Conservation (phyloP, 2,113 vertebrate genomes). For the Heliornis fulica region DNA sequence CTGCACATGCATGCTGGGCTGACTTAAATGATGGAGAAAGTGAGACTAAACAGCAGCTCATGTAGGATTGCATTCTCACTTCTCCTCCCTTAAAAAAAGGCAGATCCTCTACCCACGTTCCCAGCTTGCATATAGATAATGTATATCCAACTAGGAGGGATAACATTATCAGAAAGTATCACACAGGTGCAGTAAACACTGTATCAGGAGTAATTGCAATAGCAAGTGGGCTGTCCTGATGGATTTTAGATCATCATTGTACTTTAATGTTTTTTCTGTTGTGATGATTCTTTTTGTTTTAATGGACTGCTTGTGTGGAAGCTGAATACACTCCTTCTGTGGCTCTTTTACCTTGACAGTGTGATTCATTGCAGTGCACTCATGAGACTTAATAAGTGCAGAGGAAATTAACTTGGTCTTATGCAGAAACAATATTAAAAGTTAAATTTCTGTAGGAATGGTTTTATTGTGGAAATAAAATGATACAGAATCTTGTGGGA, state of each 20-base stretch:
- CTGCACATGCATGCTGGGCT: conserved; percentile 55
- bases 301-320: background rate
- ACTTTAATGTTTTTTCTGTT: background rate
- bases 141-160: conserved; percentile 24
- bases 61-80: background rate
- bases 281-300: background rate
- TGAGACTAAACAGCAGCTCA: background rate
- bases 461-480: background rate
- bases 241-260: background rate
- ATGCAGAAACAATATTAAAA: background rate
- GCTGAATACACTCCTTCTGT: background rate
- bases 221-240: background rate
- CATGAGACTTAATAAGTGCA: background rate
- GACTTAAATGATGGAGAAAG: background rate
- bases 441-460: background rate
- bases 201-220: background rate
- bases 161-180: conserved; percentile 59
- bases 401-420: background rate
- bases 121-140: conserved; percentile 21
- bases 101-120: background rate
- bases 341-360: background rate
- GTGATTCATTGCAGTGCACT: background rate
- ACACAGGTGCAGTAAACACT: conserved; percentile 63
- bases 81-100: background rate
- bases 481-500: background rate